Evolutionary conservation across 2,888 invertebrate genomes (phyloP), one percentile per base, ranked within the genome.

Genomic region (Agrilus cyanescens): DNA sequence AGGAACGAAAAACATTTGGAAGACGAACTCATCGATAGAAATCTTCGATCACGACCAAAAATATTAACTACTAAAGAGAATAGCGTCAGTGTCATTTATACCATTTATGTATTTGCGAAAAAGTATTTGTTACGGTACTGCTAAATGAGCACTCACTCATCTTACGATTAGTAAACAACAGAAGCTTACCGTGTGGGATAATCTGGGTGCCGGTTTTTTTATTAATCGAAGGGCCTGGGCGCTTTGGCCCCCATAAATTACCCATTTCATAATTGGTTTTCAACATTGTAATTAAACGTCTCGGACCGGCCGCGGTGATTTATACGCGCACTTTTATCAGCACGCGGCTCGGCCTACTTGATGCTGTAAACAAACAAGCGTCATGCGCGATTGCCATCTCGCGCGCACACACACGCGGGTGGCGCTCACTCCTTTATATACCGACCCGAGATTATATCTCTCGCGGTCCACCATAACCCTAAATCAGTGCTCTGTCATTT

Each of bases 261-360:
- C 55, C 53, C 53, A 59, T 58, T 61, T 63, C 61, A 62, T 64
- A 63, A 65, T 64, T 65, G 63, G 59, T 62, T 64, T 63, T 63
- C 63, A 60, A 60, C 57, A 58, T 59, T 61, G 63, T 63, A 63
- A 63, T 63, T 63, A 63, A 65, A 62, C 54, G 55, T 57, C 58
- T 54, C 51, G 49, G 50, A 50, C 53, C 51, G 55, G 54, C 52
- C 53, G 55, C 53, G 55, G 53, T 60, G 59, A 60, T 59, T 60
- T 60, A 60, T 61, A 55, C 54, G 25, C 25, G 25, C 55, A 50
- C 52, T 58, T 60, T 59, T 59, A 59, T 60, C 56, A 53, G 53
- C 53, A 25, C 47, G 51, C 52, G 51, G 53, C 45, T 53, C 58
- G 45, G 51, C 57, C 57, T 54, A 57, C 57, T 52, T 42, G 52